These are phyloP conservation scores for Siniperca obscura DNA, from an alignment of 2,797 vertebrate genomes.

Conservation along the genomic window DNA sequence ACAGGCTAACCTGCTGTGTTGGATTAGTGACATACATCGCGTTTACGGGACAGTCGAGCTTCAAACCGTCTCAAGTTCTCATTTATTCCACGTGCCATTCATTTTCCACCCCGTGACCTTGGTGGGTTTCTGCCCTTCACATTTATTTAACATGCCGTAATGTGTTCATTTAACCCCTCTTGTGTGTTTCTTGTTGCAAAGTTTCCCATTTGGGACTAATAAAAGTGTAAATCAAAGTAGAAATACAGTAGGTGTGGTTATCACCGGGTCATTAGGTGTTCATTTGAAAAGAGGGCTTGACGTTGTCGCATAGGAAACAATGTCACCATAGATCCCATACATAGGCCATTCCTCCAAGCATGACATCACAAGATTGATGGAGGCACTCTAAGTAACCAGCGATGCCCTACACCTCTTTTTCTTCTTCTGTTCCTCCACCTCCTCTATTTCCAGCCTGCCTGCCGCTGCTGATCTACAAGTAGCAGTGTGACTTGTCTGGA, in stretches of 20 bases:
- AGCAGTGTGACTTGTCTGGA: constrained; percentile 64
- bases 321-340: constrained; percentile 32
- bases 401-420: constrained; percentile 33
- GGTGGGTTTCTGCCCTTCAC: constrained; percentile 32
- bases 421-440: constrained; percentile 16
- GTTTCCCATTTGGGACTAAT: constrained; percentile 18
- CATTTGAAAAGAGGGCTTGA: constrained; percentile 19
- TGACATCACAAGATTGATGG: constrained; percentile 58
- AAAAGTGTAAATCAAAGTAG: constrained; percentile 10
- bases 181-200: constrained; percentile 15
- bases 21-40: constrained; percentile 28
- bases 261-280: constrained; percentile 18
- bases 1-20: constrained; percentile 16
- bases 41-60: constrained; percentile 32
- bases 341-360: constrained; percentile 22
- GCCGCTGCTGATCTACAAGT: constrained; percentile 45
- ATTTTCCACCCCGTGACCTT: constrained; percentile 32
- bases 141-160: constrained; percentile 16
- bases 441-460: constrained; percentile 55
- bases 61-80: constrained; percentile 31
- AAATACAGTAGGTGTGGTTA: constrained; percentile 21
- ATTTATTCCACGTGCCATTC: constrained; percentile 35
- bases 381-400: constrained; percentile 29
- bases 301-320: constrained; percentile 35
- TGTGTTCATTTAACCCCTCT: constrained; percentile 28